A percentile compares a stretch with the other conserved stretches of the same genome.
These are phyloP conservation scores for Deilephila elpenor DNA, from an alignment of 2,888 invertebrate species.

Conservation along the genomic window DNA sequence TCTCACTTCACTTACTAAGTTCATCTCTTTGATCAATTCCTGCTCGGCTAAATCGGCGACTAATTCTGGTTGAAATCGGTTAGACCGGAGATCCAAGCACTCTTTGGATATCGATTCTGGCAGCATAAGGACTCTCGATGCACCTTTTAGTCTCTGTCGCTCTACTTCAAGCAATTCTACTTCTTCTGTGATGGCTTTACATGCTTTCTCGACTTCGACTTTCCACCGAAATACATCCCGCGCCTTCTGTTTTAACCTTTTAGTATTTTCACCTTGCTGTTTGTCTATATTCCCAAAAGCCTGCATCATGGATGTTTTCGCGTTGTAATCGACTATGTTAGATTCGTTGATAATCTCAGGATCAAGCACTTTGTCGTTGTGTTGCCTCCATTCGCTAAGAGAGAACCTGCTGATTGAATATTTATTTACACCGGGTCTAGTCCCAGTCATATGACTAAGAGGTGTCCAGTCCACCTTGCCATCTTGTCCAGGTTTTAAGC, in stretches of 20 bases:
- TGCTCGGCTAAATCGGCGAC: constrained; percentile 91
- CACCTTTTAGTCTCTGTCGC: constrained; percentile 87
- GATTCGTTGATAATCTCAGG: constrained; percentile 80
- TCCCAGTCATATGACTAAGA: constrained; percentile 88
- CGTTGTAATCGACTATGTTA: constrained; percentile 85
- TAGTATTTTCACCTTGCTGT: constrained; percentile 88
- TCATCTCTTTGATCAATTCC: constrained; percentile 90
- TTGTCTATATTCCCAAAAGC: constrained; percentile 88
- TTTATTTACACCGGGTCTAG: constrained; percentile 89
- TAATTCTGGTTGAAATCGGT: constrained; percentile 89
- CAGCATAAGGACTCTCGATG: constrained; percentile 86
- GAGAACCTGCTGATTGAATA: constrained; percentile 90
- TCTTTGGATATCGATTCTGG: constrained; percentile 91
- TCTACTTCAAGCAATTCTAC: constrained; percentile 88
- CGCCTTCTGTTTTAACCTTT: constrained; percentile 86
- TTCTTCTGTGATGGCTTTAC: constrained; percentile 88
- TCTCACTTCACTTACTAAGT: constrained; percentile 88
- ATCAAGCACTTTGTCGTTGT: constrained; percentile 83
- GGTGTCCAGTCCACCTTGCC: constrained; percentile 91
- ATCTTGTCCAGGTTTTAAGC: constrained; percentile 86
- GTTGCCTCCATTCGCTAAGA: constrained; percentile 88
- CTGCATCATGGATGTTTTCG: constrained; percentile 86
- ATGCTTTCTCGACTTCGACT: constrained; percentile 88
- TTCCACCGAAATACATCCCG: constrained; percentile 90
- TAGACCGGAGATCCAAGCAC: constrained; percentile 88